These are phyloP conservation scores for Ceyx cyanopectus DNA, from an alignment of 2,113 vertebrate species.

Conservation along the genomic window DNA sequence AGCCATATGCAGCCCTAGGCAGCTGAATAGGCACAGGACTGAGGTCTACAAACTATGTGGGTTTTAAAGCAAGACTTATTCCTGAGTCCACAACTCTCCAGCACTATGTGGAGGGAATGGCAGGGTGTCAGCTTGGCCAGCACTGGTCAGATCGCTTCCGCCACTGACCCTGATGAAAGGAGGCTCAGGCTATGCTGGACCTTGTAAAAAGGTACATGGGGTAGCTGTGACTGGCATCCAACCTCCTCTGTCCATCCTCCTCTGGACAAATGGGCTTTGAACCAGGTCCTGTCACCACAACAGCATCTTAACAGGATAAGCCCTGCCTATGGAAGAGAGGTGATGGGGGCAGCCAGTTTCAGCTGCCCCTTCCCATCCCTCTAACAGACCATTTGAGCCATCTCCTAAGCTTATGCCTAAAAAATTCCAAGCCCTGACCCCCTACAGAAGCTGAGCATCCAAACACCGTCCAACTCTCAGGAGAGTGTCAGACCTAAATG, in stretches of 20 bases:
- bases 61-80: background rate
- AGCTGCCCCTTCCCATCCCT: accelerated
- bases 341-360: background rate
- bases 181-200: background rate
- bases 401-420: background rate
- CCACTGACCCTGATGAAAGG: background rate
- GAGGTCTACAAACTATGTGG: accelerated
- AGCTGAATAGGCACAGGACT: accelerated
- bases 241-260: background rate
- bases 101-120: background rate
- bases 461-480: background rate
- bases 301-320: background rate
- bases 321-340: background rate
- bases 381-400: accelerated
- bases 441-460: accelerated
- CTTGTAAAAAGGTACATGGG: background rate
- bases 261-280: background rate
- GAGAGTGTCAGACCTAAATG: accelerated
- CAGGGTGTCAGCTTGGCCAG: background rate
- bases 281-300: background rate
- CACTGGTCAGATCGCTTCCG: background rate
- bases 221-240: background rate
- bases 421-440: background rate
- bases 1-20: background rate
- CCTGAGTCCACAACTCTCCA: background rate